These are phyloP conservation scores for Spheniscus humboldti DNA, from an alignment of 2,797 vertebrate species.

Conservation along the genomic window DNA sequence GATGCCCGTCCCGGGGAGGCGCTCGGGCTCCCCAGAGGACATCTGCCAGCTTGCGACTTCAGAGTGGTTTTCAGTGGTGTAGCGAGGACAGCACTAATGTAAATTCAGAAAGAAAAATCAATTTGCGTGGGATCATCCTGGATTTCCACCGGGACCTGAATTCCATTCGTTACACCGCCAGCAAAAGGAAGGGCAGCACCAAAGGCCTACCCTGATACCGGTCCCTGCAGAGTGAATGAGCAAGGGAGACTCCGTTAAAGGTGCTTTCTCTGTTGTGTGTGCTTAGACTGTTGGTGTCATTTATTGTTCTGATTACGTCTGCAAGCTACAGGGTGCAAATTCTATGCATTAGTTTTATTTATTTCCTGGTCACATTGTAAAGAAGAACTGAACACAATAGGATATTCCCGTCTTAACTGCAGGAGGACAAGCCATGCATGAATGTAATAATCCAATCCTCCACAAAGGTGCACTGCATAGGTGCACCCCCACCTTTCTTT, in stretches of 20 bases:
- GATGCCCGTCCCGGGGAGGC: fast-evolving
- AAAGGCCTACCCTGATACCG: fast-evolving
- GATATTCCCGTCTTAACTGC: background rate
- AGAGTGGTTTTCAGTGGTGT: fast-evolving
- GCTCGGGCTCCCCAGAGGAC: fast-evolving
- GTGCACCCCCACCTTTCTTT: background rate
- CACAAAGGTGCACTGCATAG: background rate
- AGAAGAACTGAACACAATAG: too few species aligned
- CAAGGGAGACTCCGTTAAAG: background rate
- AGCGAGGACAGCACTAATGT: fast-evolving
- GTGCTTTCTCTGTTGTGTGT: background rate
- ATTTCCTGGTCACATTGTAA: fast-evolving
- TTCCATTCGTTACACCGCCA: fast-evolving
- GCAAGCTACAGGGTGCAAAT: background rate
- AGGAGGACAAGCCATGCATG: background rate
- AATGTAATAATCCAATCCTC: background rate
- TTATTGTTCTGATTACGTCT: background rate
- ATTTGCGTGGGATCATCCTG: fast-evolving
- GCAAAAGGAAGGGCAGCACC: background rate
- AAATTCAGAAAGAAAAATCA: background rate
- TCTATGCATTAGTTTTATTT: fast-evolving
- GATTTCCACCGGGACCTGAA: fast-evolving
- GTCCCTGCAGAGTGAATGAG: background rate
- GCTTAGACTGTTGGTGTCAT: fast-evolving
- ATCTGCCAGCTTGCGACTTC: background rate